These are phyloP conservation scores for Nothoprocta pentlandii DNA, from an alignment of 2,113 vertebrate species.

Conservation along the genomic window DNA sequence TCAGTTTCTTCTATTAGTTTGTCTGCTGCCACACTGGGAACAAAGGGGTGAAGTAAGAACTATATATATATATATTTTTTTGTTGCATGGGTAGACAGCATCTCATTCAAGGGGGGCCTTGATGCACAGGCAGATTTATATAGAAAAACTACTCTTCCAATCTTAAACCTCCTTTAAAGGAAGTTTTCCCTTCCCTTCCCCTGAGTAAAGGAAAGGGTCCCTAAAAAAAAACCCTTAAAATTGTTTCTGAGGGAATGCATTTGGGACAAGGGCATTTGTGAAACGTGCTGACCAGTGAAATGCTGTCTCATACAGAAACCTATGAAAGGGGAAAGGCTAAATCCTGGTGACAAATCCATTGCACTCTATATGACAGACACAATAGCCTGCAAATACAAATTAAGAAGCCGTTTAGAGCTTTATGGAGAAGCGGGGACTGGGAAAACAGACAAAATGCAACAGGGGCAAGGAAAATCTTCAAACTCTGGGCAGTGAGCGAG, in stretches of 20 bases:
- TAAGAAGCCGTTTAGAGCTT: background rate
- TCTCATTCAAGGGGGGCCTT: background rate
- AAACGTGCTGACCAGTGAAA: background rate
- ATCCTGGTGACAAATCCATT: background rate
- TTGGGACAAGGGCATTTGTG: background rate
- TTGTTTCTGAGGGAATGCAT: background rate
- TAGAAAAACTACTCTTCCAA: background rate
- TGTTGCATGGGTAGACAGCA: background rate
- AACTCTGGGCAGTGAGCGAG: background rate
- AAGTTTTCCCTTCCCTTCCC: background rate
- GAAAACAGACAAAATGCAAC: background rate
- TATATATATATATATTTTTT: background rate
- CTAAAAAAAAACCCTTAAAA: conserved; percentile 12
- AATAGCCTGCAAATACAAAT: conserved; percentile 16
- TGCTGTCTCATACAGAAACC: background rate
- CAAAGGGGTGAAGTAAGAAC: background rate
- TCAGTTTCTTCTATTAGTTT: background rate
- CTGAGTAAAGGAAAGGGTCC: background rate
- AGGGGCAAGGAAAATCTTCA: background rate
- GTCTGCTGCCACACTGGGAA: background rate
- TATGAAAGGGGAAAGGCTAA: background rate
- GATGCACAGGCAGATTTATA: background rate
- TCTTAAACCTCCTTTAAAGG: background rate
- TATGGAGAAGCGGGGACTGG: background rate
- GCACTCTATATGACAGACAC: background rate